Conservation (phyloP, 2,113 vertebrate species). For the Rhinoderma darwinii region DNA sequence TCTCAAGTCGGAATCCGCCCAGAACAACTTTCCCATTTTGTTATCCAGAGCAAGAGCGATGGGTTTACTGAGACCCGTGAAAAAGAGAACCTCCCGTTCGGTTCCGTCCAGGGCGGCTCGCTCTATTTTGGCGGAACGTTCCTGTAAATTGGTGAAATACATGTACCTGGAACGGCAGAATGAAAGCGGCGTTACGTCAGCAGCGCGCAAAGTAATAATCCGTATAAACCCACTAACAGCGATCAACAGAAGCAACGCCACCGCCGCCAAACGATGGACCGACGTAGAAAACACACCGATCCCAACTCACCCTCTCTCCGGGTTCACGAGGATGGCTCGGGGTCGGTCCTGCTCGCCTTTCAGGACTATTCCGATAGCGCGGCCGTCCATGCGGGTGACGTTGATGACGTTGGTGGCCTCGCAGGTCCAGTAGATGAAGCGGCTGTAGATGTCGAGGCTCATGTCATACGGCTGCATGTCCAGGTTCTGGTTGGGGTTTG, state of each 20-base stretch:
- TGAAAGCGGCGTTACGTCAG: not conserved
- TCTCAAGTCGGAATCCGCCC: constrained; percentile 94
- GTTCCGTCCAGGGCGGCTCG: constrained; percentile 94
- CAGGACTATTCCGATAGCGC: constrained; percentile 90
- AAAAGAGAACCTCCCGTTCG: constrained; percentile 93
- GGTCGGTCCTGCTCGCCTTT: constrained; percentile 89
- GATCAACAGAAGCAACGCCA: no score
- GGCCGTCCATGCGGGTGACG: constrained; percentile 88
- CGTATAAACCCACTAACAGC: no score
- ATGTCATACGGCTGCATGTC: constrained; percentile 94
- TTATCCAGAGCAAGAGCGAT: constrained; percentile 90
- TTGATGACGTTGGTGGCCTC: constrained; percentile 97
- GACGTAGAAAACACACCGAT: not conserved
- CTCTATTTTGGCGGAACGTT: constrained; percentile 94
- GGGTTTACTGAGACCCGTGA: constrained; percentile 90
- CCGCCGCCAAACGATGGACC: no score
- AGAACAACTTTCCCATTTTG: constrained; percentile 90
- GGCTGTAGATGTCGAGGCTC: constrained; percentile 98
- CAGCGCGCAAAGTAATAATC: not conserved
- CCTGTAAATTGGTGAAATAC: constrained; percentile 98
- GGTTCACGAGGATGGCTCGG: constrained; percentile 93
- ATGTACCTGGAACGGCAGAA: constrained; percentile 83
- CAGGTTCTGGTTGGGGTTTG: constrained; percentile 78
- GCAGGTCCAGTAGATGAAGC: constrained; percentile 98
- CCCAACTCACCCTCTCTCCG: constrained; percentile 88